Evolutionary conservation across 2,113 vertebrate species (phyloP), one percentile per base, ranked within the genome.

Genomic region (Lathamus discolor): DNA sequence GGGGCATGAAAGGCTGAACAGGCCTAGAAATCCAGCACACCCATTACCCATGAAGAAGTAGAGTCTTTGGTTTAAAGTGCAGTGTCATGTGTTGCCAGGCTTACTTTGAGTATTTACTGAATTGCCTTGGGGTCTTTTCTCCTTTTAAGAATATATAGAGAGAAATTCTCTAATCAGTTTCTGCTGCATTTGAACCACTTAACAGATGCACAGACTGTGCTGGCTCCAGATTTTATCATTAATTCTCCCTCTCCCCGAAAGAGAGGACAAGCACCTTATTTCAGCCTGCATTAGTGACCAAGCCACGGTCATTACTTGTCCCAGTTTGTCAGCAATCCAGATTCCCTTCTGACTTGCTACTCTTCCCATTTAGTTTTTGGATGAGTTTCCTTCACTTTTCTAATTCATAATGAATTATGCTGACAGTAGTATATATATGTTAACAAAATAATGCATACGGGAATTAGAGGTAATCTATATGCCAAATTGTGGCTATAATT

Each of bases 151-250:
- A 94, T 74, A 86, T 66, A 86, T 0, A 52, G 5, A 54, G 20
- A 83, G 31, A 83, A 73, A 63, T 79, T 92, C 64, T 72, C 2
- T 93, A 95, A 96, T 97, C 87, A 93, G 70, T 88, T 95, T 94
- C 44, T 82, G 57, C n/a, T 92, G 73, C 77, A 82, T 94, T 93
- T 93, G 77, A 86, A 52, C 80, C 86, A 84, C 83, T 95, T 92
- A 92, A 57, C 33, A 63, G 72, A 93, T 64, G 80, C 83, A 39
- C 88, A 97, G 95, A 96, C 94, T 94, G 48, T 66, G 39, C 93
- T 97, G 93, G 90, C 95, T 96, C 96, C 93, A 97, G 92, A 95
- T 95, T 70, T 96, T 96, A 96, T 95, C 95, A 94, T 96, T 88
- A 95, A 93, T 96, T 94, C 75, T 83, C 31, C 79, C 54, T 90